Percentiles rank a stretch among this genome's conserved stretches.
These are phyloP conservation scores for Spicauda simplicius DNA, from an alignment of 2,888 invertebrate genomes.

Conservation along the genomic window DNA sequence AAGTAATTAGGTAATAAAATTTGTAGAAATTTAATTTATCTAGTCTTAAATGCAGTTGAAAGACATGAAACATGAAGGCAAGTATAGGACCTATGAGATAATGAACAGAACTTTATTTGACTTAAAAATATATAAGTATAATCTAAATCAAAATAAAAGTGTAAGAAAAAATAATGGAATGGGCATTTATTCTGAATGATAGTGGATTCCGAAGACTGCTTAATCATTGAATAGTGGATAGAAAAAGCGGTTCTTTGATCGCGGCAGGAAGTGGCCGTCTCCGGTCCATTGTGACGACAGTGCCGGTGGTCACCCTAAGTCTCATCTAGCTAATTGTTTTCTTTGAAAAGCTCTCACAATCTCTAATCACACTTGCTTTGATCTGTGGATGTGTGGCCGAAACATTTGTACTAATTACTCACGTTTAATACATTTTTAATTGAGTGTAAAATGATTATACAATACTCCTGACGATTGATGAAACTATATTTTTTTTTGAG, in stretches of 20 bases:
- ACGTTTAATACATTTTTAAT: neutral
- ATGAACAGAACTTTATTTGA: too few species aligned
- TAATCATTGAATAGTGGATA: conserved; percentile 47
- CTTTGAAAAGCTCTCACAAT: conserved; percentile 74
- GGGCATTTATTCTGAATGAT: neutral
- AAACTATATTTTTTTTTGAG: too few species aligned
- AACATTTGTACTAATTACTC: conserved; percentile 7
- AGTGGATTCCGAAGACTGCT: conserved; percentile 23
- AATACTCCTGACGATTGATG: too few species aligned
- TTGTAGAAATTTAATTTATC: too few species aligned
- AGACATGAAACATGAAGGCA: too few species aligned
- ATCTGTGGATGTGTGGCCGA: conserved; percentile 51
- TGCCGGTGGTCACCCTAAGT: conserved; percentile 58
- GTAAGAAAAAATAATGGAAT: too few species aligned
- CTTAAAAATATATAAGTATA: too few species aligned
- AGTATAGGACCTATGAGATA: too few species aligned
- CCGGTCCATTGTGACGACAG: conserved; percentile 66
- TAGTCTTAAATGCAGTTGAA: too few species aligned
- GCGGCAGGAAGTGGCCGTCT: conserved; percentile 68
- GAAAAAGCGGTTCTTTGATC: conserved; percentile 63
- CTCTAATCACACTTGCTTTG: conserved; percentile 73
- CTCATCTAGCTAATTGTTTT: conserved; percentile 81
- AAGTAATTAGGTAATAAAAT: too few species aligned
- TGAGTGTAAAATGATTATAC: too few species aligned
- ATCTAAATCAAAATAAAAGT: too few species aligned